phyloP scores from a whole-genome alignment of 2,888 invertebrate species.

The Clunio marinus region DNA sequence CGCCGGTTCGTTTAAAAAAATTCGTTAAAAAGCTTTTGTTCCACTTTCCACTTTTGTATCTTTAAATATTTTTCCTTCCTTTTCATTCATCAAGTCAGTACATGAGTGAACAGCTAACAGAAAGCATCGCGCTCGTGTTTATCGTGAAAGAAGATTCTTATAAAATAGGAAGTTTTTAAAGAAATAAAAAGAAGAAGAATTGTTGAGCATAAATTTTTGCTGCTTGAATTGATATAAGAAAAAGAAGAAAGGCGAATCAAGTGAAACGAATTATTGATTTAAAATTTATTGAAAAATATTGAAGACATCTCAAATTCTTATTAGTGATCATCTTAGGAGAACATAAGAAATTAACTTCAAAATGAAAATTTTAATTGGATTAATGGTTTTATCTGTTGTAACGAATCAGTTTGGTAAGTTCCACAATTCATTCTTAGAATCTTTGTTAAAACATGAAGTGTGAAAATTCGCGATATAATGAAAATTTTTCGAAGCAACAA shows the following conservation, averaged over 20 bases:
- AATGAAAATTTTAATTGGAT: constrained; percentile 3
- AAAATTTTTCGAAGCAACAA: background rate
- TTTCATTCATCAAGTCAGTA: no score
- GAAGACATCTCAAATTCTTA: no score
- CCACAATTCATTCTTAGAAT: background rate
- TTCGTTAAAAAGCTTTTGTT: no score
- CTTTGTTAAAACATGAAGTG: background rate
- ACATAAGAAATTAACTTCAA: background rate
- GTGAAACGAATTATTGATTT: background rate
- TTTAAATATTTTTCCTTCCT: no score
- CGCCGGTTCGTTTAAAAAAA: no score
- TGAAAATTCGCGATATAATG: background rate
- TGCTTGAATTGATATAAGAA: background rate
- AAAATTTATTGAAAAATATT: background rate
- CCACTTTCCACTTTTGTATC: no score
- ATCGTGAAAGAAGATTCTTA: no score
- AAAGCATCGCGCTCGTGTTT: no score
- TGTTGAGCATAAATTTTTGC: constrained; percentile 8
- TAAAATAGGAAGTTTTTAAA: no score
- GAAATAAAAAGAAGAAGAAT: constrained; percentile 9
- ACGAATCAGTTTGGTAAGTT: constrained; percentile 1
- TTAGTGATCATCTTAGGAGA: background rate
- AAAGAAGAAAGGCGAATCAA: background rate
- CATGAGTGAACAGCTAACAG: no score
- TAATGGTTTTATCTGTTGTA: background rate